Base-by-base conservation (phyloP, 2,113 vertebrate genomes). In the Anser cygnoides region DNA sequence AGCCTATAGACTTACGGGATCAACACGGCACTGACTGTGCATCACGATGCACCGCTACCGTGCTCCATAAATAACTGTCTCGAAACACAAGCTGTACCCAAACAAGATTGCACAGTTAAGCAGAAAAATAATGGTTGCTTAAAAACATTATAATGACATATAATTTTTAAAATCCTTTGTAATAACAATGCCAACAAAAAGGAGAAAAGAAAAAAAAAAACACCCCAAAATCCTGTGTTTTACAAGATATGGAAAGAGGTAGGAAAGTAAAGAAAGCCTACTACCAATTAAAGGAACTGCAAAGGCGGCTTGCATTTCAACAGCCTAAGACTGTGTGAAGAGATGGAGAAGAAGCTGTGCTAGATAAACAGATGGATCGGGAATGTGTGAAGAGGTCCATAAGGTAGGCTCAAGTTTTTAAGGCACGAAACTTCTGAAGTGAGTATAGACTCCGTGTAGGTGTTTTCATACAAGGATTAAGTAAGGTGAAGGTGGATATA, bases 311-410 rank as follows among this genome's bases (percentile, higher is more conserved):
- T 94, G 93, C 95, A 91, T 96, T 95, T 93, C 93, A 96, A 79
- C 89, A 96, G 76, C 80, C 84, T 70, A 75, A 92, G 49, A 95
- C 7, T 81, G 93, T 93, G 96, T 65, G 88, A 96, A 97, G 93
- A 86, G 86, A 92, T 84, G 72, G 77, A 96, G 89, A 92, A 96
- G 93, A 94, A 88, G 73, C 88, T 94, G 86, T 89, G 89, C 93
- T 96, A 93, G 89, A 93, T 93, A 94, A 97, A 96, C 95, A 97
- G 96, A 97, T 94, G 95, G 92, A 97, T 78, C 76, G 84, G 46
- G 39, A 73, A 96, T 89, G 95, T 41, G 92, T 87, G 93, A 97
- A 96, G 71, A 92, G 89, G 92, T 92, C 95, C 96, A 95, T 89
- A 96, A 97, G 93, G 95, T 83, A 97, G 84, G 81, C 62, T 82